Conservation (phyloP, 2,888 invertebrate species). For the Girardia tigrina region DNA sequence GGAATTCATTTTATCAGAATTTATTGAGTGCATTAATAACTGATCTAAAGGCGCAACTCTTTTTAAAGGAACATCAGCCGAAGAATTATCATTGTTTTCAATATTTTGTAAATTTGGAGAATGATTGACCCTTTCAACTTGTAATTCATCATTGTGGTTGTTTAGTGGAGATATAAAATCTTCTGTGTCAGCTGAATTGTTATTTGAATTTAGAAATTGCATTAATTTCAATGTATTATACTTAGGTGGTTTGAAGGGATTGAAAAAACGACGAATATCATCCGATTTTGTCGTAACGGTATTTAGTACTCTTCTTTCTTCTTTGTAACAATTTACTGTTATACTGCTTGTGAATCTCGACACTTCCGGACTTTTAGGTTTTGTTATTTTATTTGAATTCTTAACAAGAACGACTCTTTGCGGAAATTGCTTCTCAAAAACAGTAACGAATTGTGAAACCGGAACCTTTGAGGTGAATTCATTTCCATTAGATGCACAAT, state of each 20-base stretch:
- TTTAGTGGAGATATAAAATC: background rate
- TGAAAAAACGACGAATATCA: background rate
- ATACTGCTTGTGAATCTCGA: background rate
- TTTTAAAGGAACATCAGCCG: background rate
- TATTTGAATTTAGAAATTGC: background rate
- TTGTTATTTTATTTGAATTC: background rate
- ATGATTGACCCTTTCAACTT: background rate
- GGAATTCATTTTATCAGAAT: constrained; percentile 8
- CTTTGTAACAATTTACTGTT: background rate
- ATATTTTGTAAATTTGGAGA: background rate
- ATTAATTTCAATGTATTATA: background rate
- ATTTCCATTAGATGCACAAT: background rate
- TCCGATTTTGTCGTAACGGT: background rate
- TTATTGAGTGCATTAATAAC: background rate
- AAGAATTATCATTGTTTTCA: background rate
- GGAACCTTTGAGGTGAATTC: background rate
- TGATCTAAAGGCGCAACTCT: background rate
- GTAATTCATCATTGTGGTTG: background rate
- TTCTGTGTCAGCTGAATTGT: background rate
- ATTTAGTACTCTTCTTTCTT: background rate
- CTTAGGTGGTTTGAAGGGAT: constrained; percentile 5
- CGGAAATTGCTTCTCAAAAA: background rate
- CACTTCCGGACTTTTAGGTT: background rate
- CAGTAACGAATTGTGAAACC: background rate
- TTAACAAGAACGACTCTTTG: background rate